Evolutionary conservation across 2,113 vertebrate genomes (phyloP).

Genomic region (Turnix velox): DNA sequence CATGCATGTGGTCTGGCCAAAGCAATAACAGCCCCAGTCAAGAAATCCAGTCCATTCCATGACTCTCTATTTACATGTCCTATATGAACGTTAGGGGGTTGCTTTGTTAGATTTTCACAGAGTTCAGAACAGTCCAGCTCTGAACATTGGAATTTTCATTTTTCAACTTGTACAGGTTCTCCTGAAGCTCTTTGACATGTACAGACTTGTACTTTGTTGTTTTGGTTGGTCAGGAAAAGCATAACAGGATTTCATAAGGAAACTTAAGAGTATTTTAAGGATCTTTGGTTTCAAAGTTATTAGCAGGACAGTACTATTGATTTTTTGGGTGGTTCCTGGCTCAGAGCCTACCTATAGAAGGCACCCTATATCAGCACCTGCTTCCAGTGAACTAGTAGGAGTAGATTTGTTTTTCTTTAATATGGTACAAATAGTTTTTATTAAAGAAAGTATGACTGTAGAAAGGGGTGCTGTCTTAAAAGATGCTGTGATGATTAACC

Average conservation of each 20-base stretch:
- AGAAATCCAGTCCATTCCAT: background rate
- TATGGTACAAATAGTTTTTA: conserved; percentile 57
- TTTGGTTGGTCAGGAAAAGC: conserved; percentile 60
- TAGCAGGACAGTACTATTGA: conserved; percentile 28
- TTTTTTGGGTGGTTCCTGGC: conserved; percentile 54
- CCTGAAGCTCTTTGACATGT: conserved; percentile 40
- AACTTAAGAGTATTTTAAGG: conserved; percentile 62
- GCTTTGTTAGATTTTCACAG: conserved; percentile 26
- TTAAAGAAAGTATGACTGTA: conserved; percentile 53
- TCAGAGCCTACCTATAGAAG: conserved; percentile 52
- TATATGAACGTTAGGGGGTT: background rate
- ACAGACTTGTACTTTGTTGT: conserved; percentile 28
- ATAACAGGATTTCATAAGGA: conserved; percentile 28
- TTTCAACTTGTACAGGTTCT: conserved; percentile 53
- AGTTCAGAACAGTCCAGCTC: background rate
- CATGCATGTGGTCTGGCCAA: background rate
- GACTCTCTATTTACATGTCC: conserved; percentile 33
- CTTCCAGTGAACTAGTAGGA: conserved; percentile 37
- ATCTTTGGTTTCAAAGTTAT: conserved; percentile 67
- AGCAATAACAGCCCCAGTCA: background rate
- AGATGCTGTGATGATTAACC: conserved; percentile 9
- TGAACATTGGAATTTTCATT: conserved; percentile 3
- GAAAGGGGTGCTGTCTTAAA: conserved; percentile 7
- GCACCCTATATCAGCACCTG: conserved; percentile 28
- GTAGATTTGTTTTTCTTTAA: conserved; percentile 37